Percentiles rank a stretch among this genome's conserved stretches.
phyloP scores from a whole-genome alignment of 2,113 vertebrate genomes.

The Chascanopsetta lugubris region DNA sequence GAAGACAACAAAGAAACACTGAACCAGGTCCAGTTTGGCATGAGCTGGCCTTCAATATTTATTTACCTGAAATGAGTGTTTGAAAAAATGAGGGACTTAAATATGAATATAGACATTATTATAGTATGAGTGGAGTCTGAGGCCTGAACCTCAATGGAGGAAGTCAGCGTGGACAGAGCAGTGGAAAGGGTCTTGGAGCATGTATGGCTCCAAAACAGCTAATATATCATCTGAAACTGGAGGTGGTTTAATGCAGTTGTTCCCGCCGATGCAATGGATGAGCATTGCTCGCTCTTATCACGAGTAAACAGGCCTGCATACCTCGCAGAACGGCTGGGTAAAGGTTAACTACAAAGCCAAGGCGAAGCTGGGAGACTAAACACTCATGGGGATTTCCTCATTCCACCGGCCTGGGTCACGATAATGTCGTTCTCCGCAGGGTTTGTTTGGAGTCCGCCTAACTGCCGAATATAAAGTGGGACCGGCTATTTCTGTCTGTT shows the following conservation, averaged over 20 bases:
- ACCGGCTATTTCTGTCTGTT: conserved; percentile 14
- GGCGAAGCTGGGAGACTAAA: conserved; percentile 58
- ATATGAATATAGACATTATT: neutral
- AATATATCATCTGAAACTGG: conserved; percentile 45
- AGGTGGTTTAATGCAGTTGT: conserved; percentile 32
- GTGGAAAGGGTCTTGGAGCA: conserved; percentile 9
- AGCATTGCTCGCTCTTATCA: conserved; percentile 64
- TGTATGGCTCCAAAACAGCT: conserved; percentile 28
- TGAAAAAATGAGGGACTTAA: too few species aligned
- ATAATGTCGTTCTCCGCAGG: conserved; percentile 53
- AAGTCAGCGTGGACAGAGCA: conserved; percentile 24
- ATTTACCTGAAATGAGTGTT: conserved; percentile 12
- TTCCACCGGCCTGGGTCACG: conserved; percentile 55
- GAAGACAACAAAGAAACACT: conserved; percentile 27
- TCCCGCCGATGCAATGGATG: conserved; percentile 32
- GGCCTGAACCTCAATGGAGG: conserved; percentile 30
- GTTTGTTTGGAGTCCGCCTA: conserved; percentile 45
- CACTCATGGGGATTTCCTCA: conserved; percentile 71
- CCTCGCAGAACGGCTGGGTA: conserved; percentile 60
- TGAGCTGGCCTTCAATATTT: neutral
- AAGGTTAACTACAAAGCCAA: conserved; percentile 76
- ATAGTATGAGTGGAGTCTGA: conserved; percentile 5
- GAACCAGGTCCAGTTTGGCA: conserved; percentile 18
- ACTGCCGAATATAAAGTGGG: conserved; percentile 14
- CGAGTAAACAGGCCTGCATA: conserved; percentile 60